A percentile compares a stretch with the other conserved stretches of the same genome.
These are phyloP conservation scores for Hippocampus mohnikei DNA, from an alignment of 2,113 vertebrate species.

Conservation along the genomic window DNA sequence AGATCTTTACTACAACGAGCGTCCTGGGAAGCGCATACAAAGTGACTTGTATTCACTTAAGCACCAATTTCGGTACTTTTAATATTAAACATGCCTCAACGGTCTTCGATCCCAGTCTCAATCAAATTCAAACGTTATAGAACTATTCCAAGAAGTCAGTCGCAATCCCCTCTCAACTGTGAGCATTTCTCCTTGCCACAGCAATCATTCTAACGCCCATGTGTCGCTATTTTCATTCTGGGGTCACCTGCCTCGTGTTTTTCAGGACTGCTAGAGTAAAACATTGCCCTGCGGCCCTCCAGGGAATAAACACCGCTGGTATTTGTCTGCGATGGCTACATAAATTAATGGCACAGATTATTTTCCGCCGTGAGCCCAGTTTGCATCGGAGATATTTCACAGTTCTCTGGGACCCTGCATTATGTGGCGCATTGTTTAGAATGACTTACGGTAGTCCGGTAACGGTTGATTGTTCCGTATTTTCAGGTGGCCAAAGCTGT, in stretches of 20 bases:
- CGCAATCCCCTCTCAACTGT: slow-evolving; percentile 20
- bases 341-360: slow-evolving; percentile 64
- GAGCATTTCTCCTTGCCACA: slow-evolving; percentile 40
- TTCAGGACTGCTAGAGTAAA: slow-evolving; percentile 43
- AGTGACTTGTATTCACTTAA: neutral
- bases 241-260: slow-evolving; percentile 31
- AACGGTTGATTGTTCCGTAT: slow-evolving; percentile 38
- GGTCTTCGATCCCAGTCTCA: neutral
- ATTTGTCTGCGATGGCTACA: slow-evolving; percentile 65
- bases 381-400: slow-evolving; percentile 56
- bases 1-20: no score
- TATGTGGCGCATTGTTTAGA: slow-evolving; percentile 41
- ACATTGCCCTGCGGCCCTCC: slow-evolving; percentile 49
- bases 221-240: slow-evolving; percentile 51
- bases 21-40: neutral
- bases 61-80: neutral
- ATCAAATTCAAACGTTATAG: neutral
- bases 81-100: neutral
- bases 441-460: slow-evolving; percentile 37
- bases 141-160: neutral
- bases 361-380: slow-evolving; percentile 45
- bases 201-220: slow-evolving; percentile 48
- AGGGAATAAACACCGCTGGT: slow-evolving; percentile 62
- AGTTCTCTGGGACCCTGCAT: slow-evolving; percentile 28
- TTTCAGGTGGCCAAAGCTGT: slow-evolving; percentile 95